Evolutionary conservation across 2,113 vertebrate genomes (phyloP), one percentile per base, ranked within the genome.

Genomic region (Ifrita kowaldi): DNA sequence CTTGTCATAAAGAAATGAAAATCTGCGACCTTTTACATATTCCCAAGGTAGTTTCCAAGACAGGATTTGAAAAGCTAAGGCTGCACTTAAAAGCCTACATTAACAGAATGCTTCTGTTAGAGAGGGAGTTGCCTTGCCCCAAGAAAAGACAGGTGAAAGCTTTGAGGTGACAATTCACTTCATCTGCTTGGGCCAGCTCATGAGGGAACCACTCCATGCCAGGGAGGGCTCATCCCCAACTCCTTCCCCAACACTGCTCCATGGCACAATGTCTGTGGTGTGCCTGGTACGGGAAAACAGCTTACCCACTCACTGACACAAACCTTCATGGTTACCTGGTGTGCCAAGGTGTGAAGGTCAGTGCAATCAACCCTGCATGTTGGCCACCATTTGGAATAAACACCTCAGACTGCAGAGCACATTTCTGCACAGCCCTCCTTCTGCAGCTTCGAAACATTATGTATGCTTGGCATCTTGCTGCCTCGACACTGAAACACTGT

Each of bases 51-150:
- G 27, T 71, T 95, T 77, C 42, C 68, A 86, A 92, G 83, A 82
- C 74, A 87, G 62, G 53, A 68, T 93, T 56, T 79, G 57, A 89
- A 93, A 94, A 95, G 19, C 15, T 33, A 79, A 57, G 62, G 44
- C 64, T 84, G 65, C 15, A 17, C 16, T 42, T 78, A 84, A 84
- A 75, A 78, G 22, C 5, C 57, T 75, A 17, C 30, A n/a, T 68
- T 75, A 81, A 62, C 21, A 2, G 21, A 59, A 53, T 32, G 41
- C 24, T 81, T 89, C 30, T 63, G 46, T 83, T n/a, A 69, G 44
- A 59, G 37, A 76, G 26, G 18, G 14, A 68, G 55, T 18, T 5
- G 3, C 63, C 33, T 55, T 59, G 64, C 18, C 30, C 83, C 84
- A 59, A 47, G 63, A 84, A 85, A 79, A 79, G 15, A 42, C 39